Evolutionary conservation across 2,113 vertebrate species (phyloP).

Genomic region (Psittacula cyanocephala): DNA sequence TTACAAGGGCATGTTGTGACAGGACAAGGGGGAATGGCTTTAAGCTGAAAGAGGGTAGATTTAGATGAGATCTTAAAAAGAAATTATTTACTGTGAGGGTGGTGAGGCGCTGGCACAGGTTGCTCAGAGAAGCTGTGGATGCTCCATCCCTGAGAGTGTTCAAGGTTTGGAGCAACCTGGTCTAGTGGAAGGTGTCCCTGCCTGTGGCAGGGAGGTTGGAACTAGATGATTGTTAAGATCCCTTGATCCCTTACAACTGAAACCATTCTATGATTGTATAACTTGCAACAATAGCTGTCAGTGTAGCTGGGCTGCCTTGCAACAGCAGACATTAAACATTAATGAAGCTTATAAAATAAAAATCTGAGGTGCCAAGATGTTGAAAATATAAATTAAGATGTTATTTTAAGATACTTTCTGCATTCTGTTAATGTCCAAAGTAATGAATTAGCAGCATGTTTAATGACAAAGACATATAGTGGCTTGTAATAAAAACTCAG

Average conservation of each 20-base stretch:
- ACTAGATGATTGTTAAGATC: neutral
- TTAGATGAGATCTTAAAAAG: neutral
- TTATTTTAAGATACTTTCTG: conserved; percentile 26
- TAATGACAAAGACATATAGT: conserved; percentile 22
- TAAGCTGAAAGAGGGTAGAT: neutral
- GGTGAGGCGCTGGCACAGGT: neutral
- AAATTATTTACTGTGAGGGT: neutral
- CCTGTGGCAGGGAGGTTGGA: neutral
- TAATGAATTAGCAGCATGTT: conserved; percentile 16
- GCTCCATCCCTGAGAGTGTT: neutral
- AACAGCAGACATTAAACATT: conserved; percentile 16
- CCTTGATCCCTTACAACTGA: neutral
- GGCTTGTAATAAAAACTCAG: neutral
- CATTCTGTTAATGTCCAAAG: conserved; percentile 8
- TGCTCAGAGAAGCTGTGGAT: neutral
- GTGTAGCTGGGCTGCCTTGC: neutral
- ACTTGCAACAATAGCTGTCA: neutral
- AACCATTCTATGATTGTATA: neutral
- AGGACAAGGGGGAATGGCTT: neutral
- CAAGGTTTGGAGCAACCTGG: neutral
- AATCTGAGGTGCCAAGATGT: neutral
- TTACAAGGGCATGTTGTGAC: neutral
- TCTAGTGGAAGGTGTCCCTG: neutral
- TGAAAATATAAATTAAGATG: conserved; percentile 7
- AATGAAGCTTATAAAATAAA: conserved; percentile 39